These are phyloP conservation scores for Chrysina gloriosa DNA, from an alignment of 2,888 invertebrate species.

Conservation along the genomic window DNA sequence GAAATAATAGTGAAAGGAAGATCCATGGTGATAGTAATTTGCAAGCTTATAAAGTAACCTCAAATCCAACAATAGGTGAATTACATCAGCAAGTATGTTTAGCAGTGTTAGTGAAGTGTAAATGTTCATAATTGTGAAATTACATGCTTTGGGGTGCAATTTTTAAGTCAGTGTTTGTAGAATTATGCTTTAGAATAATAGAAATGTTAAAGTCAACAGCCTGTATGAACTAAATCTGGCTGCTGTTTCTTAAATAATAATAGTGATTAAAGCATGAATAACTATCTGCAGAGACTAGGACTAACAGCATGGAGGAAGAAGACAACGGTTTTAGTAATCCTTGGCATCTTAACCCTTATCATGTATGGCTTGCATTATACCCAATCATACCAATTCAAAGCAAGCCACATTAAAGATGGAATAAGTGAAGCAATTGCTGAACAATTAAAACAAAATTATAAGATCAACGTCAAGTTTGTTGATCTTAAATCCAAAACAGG, in stretches of 20 bases:
- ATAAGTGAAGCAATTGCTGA: slow-evolving; percentile 27
- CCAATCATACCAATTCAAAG: slow-evolving; percentile 48
- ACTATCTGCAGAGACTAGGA: slow-evolving; percentile 61
- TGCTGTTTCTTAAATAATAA: background rate
- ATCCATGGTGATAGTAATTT: background rate
- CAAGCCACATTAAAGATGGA: slow-evolving; percentile 44
- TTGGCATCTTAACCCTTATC: slow-evolving; percentile 61
- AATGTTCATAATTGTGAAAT: too few species aligned
- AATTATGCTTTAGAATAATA: too few species aligned
- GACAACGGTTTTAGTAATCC: slow-evolving; percentile 64
- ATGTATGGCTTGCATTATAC: slow-evolving; percentile 66
- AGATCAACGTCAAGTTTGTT: slow-evolving; percentile 49
- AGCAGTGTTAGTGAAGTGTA: too few species aligned
- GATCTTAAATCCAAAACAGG: slow-evolving; percentile 30
- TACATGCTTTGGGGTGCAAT: too few species aligned
- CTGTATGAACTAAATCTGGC: too few species aligned
- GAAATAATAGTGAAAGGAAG: background rate
- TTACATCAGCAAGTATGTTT: too few species aligned
- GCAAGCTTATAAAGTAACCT: too few species aligned
- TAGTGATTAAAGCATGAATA: slow-evolving; percentile 8
- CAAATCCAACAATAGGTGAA: too few species aligned
- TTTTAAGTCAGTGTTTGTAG: too few species aligned
- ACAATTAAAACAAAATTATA: slow-evolving; percentile 45
- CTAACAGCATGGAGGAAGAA: slow-evolving; percentile 67
- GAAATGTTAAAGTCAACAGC: too few species aligned